Conservation (phyloP, 2,888 invertebrate genomes). For the Hemistola chrysoprasaria region DNA sequence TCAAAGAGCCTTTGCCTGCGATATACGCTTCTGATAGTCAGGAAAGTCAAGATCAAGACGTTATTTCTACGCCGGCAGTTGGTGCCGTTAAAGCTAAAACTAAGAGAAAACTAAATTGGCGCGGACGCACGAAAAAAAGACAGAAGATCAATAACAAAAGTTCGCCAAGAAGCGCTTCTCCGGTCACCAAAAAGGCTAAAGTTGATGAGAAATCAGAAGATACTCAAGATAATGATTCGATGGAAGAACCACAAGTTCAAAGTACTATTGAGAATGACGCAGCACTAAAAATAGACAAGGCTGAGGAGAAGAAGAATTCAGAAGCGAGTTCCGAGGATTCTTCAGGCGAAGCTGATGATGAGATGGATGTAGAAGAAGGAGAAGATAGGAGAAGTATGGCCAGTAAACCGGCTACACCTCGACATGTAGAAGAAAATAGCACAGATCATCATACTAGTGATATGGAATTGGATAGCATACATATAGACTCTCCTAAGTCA, state of each 20-base stretch:
- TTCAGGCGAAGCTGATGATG: slow-evolving; percentile 85
- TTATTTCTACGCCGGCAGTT: slow-evolving; percentile 37
- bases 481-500: slow-evolving; percentile 74
- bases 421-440: slow-evolving; percentile 64
- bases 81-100: slow-evolving; percentile 50
- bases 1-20: slow-evolving; percentile 41
- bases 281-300: slow-evolving; percentile 44
- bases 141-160: slow-evolving; percentile 49
- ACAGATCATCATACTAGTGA: slow-evolving; percentile 77
- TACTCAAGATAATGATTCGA: slow-evolving; percentile 49
- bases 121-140: slow-evolving; percentile 67
- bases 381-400: slow-evolving; percentile 66
- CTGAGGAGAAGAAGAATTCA: slow-evolving; percentile 61
- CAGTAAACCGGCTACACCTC: slow-evolving; percentile 64
- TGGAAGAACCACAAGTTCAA: slow-evolving; percentile 43
- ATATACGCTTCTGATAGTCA: slow-evolving; percentile 68
- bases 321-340: slow-evolving; percentile 83
- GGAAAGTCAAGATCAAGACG: slow-evolving; percentile 64
- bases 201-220: slow-evolving; percentile 40
- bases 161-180: slow-evolving; percentile 41
- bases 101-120: slow-evolving; percentile 79
- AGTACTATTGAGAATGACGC: slow-evolving; percentile 25
- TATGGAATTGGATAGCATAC: slow-evolving; percentile 76
- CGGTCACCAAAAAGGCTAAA: slow-evolving; percentile 61
- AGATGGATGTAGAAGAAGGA: slow-evolving; percentile 85